Percentiles rank a stretch among this genome's conserved stretches.
Conservation (phyloP, 2,113 vertebrate species). For the Anseranas semipalmata region DNA sequence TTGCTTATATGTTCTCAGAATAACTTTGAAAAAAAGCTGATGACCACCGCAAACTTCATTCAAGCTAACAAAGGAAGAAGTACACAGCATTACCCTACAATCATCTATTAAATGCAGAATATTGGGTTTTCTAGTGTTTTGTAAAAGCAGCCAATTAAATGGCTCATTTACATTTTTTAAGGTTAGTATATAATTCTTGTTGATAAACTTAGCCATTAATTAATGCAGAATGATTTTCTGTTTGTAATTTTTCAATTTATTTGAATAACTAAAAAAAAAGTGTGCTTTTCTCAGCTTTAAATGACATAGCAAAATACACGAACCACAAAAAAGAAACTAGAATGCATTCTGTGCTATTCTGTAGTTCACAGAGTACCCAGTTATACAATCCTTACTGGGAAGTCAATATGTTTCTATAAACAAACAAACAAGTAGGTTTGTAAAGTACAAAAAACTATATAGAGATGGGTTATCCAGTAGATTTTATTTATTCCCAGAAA, state of each 20-base stretch:
- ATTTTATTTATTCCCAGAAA: background rate
- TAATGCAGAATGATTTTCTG: background rate
- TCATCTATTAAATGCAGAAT: background rate
- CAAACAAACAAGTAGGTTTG: background rate
- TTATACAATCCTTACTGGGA: background rate
- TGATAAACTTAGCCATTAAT: background rate
- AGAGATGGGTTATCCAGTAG: background rate
- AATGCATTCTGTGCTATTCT: background rate
- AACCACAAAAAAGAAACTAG: background rate
- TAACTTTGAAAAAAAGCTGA: background rate
- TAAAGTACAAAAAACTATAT: background rate
- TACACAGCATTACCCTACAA: background rate
- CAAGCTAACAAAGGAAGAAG: background rate
- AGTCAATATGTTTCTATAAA: background rate
- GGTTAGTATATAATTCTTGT: background rate
- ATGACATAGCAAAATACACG: background rate
- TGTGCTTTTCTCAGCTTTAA: background rate
- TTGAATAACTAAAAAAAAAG: background rate
- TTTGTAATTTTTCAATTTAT: background rate
- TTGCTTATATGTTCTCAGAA: background rate
- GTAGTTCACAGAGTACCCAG: background rate
- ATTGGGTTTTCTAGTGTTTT: background rate
- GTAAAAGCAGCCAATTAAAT: background rate
- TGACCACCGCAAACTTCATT: background rate
- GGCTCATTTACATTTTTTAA: background rate